Conservation (phyloP, 2,888 invertebrate genomes). For the Tineola bisselliella region DNA sequence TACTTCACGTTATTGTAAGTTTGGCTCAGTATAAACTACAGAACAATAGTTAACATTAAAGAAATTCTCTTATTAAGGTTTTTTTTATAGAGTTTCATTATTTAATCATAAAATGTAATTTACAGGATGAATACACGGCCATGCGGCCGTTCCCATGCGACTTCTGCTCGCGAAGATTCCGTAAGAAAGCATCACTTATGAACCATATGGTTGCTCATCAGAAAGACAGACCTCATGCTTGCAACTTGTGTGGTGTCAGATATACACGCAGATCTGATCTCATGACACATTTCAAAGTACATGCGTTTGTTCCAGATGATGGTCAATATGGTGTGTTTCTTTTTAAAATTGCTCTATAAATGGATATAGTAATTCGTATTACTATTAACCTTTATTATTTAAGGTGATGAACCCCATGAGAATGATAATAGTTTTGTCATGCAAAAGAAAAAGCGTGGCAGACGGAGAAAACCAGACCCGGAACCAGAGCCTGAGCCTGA, state of each 20-base stretch:
- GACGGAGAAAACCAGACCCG: slow-evolving; percentile 45
- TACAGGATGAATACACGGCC: slow-evolving; percentile 74
- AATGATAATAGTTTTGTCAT: not conserved
- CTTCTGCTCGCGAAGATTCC: slow-evolving; percentile 84
- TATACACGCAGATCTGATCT: slow-evolving; percentile 83
- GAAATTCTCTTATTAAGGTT: no score
- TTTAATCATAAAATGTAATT: no score
- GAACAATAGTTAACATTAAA: no score
- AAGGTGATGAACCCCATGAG: not conserved
- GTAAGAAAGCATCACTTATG: slow-evolving; percentile 84
- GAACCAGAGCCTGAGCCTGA: slow-evolving; percentile 32
- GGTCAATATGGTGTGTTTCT: slow-evolving; percentile 55
- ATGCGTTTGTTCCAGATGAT: slow-evolving; percentile 78
- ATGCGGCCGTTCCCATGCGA: slow-evolving; percentile 86
- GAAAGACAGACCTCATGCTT: slow-evolving; percentile 82
- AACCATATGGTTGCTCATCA: slow-evolving; percentile 90
- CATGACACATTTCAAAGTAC: slow-evolving; percentile 84
- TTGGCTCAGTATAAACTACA: no score
- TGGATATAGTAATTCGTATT: no score
- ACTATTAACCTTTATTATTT: not conserved
- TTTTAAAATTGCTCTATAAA: not conserved
- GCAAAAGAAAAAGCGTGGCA: slow-evolving; percentile 56
- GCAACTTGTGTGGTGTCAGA: slow-evolving; percentile 83
- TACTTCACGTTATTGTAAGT: no score
- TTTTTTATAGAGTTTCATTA: no score